Evolutionary conservation across 2,888 invertebrate species (phyloP), one percentile per base, ranked within the genome.

Genomic region (Caenorhabditis sp.): DNA sequence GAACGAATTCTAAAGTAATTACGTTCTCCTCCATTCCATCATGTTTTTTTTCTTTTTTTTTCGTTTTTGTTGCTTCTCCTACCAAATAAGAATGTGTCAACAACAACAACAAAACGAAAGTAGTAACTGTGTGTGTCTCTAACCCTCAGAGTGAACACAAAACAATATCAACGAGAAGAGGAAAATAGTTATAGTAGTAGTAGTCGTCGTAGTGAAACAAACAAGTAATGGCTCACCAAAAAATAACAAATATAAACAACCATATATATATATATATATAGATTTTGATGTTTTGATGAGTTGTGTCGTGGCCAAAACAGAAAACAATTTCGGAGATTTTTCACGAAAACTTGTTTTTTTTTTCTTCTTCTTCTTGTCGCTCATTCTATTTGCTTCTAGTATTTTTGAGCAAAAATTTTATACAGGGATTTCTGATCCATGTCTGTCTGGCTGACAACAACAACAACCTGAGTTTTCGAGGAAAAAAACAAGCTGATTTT

Each of bases 271-370:
- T 10, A 43, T 43, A 43, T 43, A 43, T 43, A 43, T 43, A 43
- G 43, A 43, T 43, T 43, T 43, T 43, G 43, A 43, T 43, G 43
- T 43, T 43, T 43, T 43, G 43, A 43, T 43, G 43, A 43, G 43
- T 43, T 43, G 43, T 43, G 43, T 10, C 43, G 12, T 43, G 43
- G 43, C 43, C 43, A 43, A 43, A 43, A 43, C 43, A 43, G 17
- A 10, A 43, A 31, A 31, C 31, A 43, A 43, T 43, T 43, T 43
- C 43, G 43, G 43, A 43, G 43, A 43, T 43, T 43, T 43, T 43
- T 43, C 14, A 3, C 5, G 43, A 17, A 43, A 43, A 43, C 43
- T 43, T 43, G 43, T 43, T 43, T 43, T 43, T 43, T 31, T 31
- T 31, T n/a, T n/a, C n/a, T n/a, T n/a, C n/a, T n/a, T n/a, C n/a